Evolutionary conservation across 2,797 vertebrate species (phyloP).

Genomic region (Apogon hyalosoma): DNA sequence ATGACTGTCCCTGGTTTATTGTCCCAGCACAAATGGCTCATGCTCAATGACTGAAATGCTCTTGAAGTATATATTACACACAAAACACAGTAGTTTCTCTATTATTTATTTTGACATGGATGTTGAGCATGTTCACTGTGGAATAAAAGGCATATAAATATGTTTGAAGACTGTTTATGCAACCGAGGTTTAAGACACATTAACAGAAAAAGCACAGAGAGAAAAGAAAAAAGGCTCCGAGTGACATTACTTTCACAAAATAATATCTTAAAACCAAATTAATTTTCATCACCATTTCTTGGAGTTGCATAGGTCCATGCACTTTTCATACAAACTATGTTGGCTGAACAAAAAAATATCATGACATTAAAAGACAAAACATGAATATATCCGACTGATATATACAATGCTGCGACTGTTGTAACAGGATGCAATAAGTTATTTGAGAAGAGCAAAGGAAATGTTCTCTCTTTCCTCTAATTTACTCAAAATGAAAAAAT

Average conservation of each 20-base stretch:
- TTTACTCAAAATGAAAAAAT: constrained; percentile 4
- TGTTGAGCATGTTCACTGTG: constrained; percentile 9
- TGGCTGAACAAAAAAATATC: neutral
- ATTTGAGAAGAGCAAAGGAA: constrained; percentile 14
- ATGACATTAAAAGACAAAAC: constrained; percentile 2
- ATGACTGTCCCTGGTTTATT: no score
- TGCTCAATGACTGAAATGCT: neutral
- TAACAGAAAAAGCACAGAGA: neutral
- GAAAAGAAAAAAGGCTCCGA: neutral
- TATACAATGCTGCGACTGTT: constrained; percentile 11
- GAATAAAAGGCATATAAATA: constrained; percentile 10
- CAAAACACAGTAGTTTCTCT: neutral
- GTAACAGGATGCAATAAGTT: constrained; percentile 29
- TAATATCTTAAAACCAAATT: neutral
- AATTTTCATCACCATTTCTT: constrained; percentile 15
- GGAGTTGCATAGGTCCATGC: constrained; percentile 8
- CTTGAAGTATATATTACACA: constrained; percentile 2
- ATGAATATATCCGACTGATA: constrained; percentile 15
- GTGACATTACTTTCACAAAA: neutral
- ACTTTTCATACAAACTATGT: neutral
- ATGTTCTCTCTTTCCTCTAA: neutral
- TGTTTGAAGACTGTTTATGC: constrained; percentile 8
- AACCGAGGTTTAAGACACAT: constrained; percentile 23
- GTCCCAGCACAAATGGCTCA: no score
- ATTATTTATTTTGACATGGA: constrained; percentile 22